Evolutionary conservation across 2,888 invertebrate species (phyloP).

Genomic region (Mimachlamys varia): DNA sequence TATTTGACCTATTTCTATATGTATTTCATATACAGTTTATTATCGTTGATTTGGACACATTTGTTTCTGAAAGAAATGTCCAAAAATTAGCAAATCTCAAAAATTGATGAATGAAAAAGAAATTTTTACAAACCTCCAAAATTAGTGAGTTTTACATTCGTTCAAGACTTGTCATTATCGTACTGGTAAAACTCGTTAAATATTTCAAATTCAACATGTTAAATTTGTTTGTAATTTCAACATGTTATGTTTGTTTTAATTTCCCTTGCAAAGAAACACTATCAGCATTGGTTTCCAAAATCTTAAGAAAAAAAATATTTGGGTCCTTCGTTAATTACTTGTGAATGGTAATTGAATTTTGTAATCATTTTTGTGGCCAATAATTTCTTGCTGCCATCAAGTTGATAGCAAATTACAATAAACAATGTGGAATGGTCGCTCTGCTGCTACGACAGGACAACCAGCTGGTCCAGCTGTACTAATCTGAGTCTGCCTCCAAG

Average conservation of each 20-base stretch:
- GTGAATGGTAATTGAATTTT: constrained; percentile 2
- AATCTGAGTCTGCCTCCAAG: neutral
- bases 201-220: too few relatives aligned
- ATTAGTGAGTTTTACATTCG: neutral
- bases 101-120: neutral
- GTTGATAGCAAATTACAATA: neutral
- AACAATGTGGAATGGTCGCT: neutral
- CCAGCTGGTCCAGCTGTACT: neutral
- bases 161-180: neutral
- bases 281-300: neutral
- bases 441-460: neutral
- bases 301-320: neutral
- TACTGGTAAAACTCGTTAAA: neutral
- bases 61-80: neutral
- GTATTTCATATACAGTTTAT: neutral
- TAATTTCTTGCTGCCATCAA: neutral
- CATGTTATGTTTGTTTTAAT: neutral
- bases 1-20: neutral
- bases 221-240: neutral
- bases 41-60: neutral
- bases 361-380: neutral
- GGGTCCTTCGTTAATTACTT: neutral
- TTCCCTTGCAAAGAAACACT: neutral
- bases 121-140: neutral
- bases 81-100: neutral